These are phyloP conservation scores for Spondyliosoma cantharus DNA, from an alignment of 2,797 vertebrate genomes.

Conservation along the genomic window DNA sequence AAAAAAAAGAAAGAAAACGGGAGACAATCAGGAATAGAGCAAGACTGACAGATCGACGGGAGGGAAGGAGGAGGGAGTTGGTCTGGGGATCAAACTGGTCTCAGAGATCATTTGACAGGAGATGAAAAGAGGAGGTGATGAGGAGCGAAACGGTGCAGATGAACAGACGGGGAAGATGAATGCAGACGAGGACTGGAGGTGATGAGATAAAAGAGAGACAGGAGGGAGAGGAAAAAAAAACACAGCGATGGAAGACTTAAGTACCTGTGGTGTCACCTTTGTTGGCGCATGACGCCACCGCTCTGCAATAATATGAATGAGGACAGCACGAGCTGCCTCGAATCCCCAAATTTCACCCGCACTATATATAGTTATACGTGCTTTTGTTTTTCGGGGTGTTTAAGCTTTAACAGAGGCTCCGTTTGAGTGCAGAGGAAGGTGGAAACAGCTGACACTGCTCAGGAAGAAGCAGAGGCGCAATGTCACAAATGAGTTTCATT, in stretches of 20 bases:
- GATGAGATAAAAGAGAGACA: constrained; percentile 71
- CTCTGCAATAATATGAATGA: constrained; percentile 68
- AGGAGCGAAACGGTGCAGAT: constrained; percentile 65
- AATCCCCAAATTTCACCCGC: constrained; percentile 38
- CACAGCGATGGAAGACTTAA: constrained; percentile 53
- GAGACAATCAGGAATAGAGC: constrained; percentile 64
- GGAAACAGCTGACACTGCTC: not conserved
- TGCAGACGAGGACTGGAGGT: constrained; percentile 61
- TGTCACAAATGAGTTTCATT: not conserved
- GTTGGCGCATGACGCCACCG: constrained; percentile 75
- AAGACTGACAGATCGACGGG: constrained; percentile 63
- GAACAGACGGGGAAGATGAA: constrained; percentile 70
- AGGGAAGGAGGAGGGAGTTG: constrained; percentile 56
- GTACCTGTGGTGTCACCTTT: constrained; percentile 70
- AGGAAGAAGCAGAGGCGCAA: not conserved
- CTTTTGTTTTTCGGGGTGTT: constrained; percentile 24
- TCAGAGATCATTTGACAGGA: constrained; percentile 79
- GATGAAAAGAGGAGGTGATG: constrained; percentile 76
- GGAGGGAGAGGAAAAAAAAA: constrained; percentile 14
- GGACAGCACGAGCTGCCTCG: constrained; percentile 36
- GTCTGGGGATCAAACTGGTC: constrained; percentile 76
- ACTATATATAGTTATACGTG: constrained; percentile 40
- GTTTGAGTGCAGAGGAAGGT: not conserved
- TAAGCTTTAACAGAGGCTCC: constrained; percentile 28
- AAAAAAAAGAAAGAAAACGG: constrained; percentile 5